phyloP scores from a whole-genome alignment of 2,888 invertebrate species.

The Diplazon laetatorius region DNA sequence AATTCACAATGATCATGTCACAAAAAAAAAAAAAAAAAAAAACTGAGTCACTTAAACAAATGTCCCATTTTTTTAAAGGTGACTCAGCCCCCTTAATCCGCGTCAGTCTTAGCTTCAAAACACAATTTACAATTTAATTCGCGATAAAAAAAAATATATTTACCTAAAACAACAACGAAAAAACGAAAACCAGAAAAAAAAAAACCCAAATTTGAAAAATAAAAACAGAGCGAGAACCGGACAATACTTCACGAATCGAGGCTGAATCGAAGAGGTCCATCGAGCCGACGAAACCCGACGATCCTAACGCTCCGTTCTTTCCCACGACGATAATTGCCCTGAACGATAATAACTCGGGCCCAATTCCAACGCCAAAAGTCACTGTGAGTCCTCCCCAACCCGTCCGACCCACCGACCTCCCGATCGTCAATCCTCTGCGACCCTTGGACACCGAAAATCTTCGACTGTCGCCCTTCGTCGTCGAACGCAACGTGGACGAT shows the following conservation, averaged over 20 bases:
- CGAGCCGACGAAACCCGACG: constrained; percentile 61
- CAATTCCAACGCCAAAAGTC: constrained; percentile 65
- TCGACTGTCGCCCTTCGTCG: constrained; percentile 59
- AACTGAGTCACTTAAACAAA: too few relatives aligned
- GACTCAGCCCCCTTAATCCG: too few relatives aligned
- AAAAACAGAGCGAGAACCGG: constrained; percentile 68
- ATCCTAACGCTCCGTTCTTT: constrained; percentile 64
- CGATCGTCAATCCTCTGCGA: constrained; percentile 69
- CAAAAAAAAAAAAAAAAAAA: too few relatives aligned
- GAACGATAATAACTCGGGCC: constrained; percentile 41
- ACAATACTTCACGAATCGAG: constrained; percentile 66
- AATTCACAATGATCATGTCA: too few relatives aligned
- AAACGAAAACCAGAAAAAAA: too few relatives aligned
- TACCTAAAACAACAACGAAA: too few relatives aligned
- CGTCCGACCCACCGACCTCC: constrained; percentile 69
- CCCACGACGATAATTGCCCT: constrained; percentile 52
- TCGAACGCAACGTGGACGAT: constrained; percentile 61
- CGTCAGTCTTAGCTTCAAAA: constrained; percentile 3
- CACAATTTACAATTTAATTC: constrained; percentile 33
- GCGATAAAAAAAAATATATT: background rate
- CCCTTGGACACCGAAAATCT: constrained; percentile 64
- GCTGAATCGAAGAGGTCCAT: constrained; percentile 54
- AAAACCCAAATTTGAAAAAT: too few relatives aligned
- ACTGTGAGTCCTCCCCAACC: constrained; percentile 71
- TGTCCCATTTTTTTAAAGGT: too few relatives aligned